Evolutionary conservation across 2,797 vertebrate genomes (phyloP).

Genomic region (Hydrophis major): DNA sequence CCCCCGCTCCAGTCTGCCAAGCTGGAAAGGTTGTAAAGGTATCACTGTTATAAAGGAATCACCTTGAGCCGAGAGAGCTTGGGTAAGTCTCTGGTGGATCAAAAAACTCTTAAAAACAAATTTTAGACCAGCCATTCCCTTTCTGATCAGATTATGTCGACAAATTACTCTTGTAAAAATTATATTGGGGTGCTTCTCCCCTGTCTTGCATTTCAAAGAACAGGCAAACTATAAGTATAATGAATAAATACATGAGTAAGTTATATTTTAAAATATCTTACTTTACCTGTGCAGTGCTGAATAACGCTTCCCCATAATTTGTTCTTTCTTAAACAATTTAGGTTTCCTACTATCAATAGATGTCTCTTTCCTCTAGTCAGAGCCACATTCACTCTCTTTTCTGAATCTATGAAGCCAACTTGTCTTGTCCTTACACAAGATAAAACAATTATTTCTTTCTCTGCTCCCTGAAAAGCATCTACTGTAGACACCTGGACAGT

Average conservation of each 20-base stretch:
- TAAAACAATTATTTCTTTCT: constrained; percentile 75
- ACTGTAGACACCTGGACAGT: constrained; percentile 77
- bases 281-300: constrained; percentile 75
- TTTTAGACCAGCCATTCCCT: background rate
- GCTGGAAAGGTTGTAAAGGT: background rate
- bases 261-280: background rate
- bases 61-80: background rate
- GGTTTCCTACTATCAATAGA: constrained; percentile 73
- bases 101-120: background rate
- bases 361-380: constrained; percentile 76
- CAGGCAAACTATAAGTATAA: background rate
- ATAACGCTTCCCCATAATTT: constrained; percentile 73
- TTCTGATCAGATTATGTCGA: background rate
- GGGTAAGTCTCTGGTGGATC: background rate
- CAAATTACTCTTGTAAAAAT: background rate
- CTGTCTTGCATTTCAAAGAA: background rate
- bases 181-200: background rate
- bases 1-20: background rate
- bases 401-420: constrained; percentile 76
- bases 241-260: background rate
- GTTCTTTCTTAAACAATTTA: constrained; percentile 72
- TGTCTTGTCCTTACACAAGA: constrained; percentile 77
- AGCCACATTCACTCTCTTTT: constrained; percentile 74
- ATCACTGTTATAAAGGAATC: background rate
- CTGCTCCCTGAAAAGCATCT: constrained; percentile 79